Base-by-base conservation (phyloP, 2,113 vertebrate genomes). In the Pseudorectes ferrugineus region DNA sequence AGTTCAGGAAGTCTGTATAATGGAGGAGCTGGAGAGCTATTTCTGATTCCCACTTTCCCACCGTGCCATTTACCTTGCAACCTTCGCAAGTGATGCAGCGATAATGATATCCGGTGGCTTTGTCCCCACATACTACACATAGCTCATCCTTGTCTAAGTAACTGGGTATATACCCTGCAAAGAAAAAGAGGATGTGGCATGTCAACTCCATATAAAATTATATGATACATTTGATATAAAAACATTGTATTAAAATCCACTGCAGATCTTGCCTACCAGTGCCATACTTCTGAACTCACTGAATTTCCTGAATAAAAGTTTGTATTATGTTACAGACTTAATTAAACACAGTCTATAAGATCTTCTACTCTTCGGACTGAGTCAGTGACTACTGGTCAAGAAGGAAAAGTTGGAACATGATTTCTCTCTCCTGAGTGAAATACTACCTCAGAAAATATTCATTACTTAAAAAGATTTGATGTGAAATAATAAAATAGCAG, bases 101-200 rank as follows among this genome's bases (percentile, higher is more conserved):
- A 97, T 99, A 99, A 97, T 99, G 99, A 94, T 99, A 99, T 71
- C 99, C 99, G 1, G 99, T 99, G 86, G 99, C 99, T 97, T 99
- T 99, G 98, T 99, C 99, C 96, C 99, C 99, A 88, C 99, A 99
- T 40, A 99, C 99, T 73, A 99, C 99, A 96, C 99, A 99, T 24
- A 99, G 98, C 97, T 99, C 99, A 95, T 99, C 99, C 98, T 99
- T 99, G 98, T 99, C 99, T 98, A 99, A 98, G 97, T 99, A 99
- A 97, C 99, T 99, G 96, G 99, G 99, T 98, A 99, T 99, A 97
- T 99, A 99, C 97, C 99, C 99, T 99, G 97, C 36, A 95, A 95
- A 95, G 70, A 78, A 95, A 73, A 94, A 92, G 73, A 94, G 71
- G 77, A 93, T 38, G 28, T 36, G 57, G 40, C 35, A 72, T 95